Evolutionary conservation across 2,113 vertebrate species (phyloP).

Genomic region (Carassius auratus): DNA sequence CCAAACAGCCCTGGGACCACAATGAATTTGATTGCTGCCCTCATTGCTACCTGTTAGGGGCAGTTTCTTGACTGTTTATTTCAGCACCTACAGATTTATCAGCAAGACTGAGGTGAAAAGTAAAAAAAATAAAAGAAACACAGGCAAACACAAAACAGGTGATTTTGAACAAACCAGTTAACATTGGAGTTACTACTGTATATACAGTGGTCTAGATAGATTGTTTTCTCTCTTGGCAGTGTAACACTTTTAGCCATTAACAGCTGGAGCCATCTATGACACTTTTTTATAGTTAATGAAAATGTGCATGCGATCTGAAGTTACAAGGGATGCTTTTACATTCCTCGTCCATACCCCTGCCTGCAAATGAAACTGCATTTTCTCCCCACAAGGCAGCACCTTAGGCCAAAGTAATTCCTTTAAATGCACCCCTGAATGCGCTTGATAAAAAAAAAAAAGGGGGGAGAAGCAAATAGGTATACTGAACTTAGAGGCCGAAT

Average conservation of each 20-base stretch:
- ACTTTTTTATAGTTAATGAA: constrained; percentile 45
- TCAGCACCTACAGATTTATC: constrained; percentile 38
- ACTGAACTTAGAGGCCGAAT: constrained; percentile 41
- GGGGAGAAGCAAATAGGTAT: constrained; percentile 48
- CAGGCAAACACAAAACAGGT: constrained; percentile 31
- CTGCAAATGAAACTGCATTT: constrained; percentile 51
- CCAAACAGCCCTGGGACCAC: constrained; percentile 54
- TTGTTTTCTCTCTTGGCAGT: not conserved
- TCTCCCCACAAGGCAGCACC: constrained; percentile 57
- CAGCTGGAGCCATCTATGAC: constrained; percentile 5
- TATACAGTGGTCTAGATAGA: not conserved
- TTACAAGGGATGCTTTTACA: constrained; percentile 43
- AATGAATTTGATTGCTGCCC: constrained; percentile 51
- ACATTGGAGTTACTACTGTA: not conserved
- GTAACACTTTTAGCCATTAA: constrained; percentile 7
- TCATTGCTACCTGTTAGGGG: constrained; percentile 35
- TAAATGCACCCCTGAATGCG: constrained; percentile 48
- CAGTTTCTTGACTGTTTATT: constrained; percentile 38
- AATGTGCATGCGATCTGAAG: constrained; percentile 35
- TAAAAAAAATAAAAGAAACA: constrained; percentile 36
- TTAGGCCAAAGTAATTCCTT: constrained; percentile 56
- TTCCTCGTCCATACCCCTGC: constrained; percentile 21
- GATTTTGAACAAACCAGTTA: constrained; percentile 39
- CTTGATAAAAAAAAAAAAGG: constrained; percentile 41
- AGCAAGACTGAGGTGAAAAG: constrained; percentile 29